These are phyloP conservation scores for Graphium colonna DNA, from an alignment of 2,888 invertebrate genomes.

Conservation along the genomic window DNA sequence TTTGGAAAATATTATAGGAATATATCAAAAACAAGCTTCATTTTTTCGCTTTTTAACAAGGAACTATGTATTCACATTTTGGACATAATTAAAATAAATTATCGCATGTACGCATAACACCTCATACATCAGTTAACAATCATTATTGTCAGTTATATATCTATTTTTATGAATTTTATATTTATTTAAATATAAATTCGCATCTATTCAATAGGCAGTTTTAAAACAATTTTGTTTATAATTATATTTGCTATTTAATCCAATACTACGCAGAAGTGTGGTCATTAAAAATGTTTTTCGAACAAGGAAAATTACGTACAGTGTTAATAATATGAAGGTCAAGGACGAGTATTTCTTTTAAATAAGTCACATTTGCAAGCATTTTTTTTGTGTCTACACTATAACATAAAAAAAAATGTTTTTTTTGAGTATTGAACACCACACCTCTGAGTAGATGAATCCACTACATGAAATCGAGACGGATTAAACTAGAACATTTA, in stretches of 20 bases:
- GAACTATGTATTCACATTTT: too few relatives aligned
- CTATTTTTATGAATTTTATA: constrained; percentile 76
- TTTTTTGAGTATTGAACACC: constrained; percentile 34
- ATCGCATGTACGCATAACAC: constrained; percentile 73
- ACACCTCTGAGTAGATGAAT: constrained; percentile 42
- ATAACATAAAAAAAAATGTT: constrained; percentile 14
- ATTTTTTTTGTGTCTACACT: neutral
- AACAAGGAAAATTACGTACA: too few relatives aligned
- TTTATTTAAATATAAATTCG: constrained; percentile 79
- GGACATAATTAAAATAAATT: constrained; percentile 62
- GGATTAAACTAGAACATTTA: constrained; percentile 70
- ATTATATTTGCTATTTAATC: constrained; percentile 54
- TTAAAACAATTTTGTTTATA: constrained; percentile 71
- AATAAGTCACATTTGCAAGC: neutral
- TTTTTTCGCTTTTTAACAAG: too few relatives aligned
- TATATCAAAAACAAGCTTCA: too few relatives aligned
- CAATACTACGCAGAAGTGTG: constrained; percentile 48
- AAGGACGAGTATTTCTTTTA: neutral
- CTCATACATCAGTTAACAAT: constrained; percentile 80
- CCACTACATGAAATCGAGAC: constrained; percentile 58
- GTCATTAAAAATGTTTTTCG: constrained; percentile 30
- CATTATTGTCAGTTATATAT: constrained; percentile 80
- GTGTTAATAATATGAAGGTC: neutral
- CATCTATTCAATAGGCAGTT: constrained; percentile 76
- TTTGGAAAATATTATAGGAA: too few relatives aligned